A percentile compares a stretch with the other conserved stretches of the same genome.
Evolutionary conservation across 2,113 vertebrate species (phyloP).

Genomic region (Chiloscyllium plagiosum): DNA sequence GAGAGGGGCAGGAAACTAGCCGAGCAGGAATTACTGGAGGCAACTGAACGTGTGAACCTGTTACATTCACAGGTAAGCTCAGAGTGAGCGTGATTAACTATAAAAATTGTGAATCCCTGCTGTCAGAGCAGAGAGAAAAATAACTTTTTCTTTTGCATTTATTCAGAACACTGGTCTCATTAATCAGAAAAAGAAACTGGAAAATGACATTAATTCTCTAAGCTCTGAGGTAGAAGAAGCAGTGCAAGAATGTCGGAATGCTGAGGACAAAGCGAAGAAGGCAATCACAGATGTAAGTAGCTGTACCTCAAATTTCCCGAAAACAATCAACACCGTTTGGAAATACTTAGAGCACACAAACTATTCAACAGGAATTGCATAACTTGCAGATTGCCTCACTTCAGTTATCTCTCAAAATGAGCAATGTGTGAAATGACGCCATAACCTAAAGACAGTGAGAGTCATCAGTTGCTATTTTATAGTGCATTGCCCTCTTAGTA

Average conservation of each 20-base stretch:
- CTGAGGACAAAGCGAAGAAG: slow-evolving; percentile 89
- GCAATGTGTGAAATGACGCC: neutral
- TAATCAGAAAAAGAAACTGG: slow-evolving; percentile 90
- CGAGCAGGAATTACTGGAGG: slow-evolving; percentile 80
- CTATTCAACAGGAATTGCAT: neutral
- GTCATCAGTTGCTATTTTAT: neutral
- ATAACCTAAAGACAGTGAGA: neutral
- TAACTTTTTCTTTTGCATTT: neutral
- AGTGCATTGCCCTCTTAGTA: neutral
- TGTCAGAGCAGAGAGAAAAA: neutral
- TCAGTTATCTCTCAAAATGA: neutral
- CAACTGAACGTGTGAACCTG: slow-evolving; percentile 77
- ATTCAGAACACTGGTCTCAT: slow-evolving; percentile 77
- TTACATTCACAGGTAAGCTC: slow-evolving; percentile 75
- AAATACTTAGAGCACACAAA: neutral
- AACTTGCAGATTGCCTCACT: neutral
- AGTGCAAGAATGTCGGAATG: slow-evolving; percentile 75
- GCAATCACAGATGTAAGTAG: slow-evolving; percentile 81
- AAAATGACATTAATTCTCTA: slow-evolving; percentile 69
- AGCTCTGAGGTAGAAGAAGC: slow-evolving; percentile 77
- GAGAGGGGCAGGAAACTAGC: slow-evolving; percentile 78
- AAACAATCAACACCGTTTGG: neutral
- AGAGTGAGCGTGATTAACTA: neutral
- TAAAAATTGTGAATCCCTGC: neutral
- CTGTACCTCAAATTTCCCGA: neutral